Evolutionary conservation across 2,797 vertebrate species (phyloP).

Genomic region (Xenentodon cancila): DNA sequence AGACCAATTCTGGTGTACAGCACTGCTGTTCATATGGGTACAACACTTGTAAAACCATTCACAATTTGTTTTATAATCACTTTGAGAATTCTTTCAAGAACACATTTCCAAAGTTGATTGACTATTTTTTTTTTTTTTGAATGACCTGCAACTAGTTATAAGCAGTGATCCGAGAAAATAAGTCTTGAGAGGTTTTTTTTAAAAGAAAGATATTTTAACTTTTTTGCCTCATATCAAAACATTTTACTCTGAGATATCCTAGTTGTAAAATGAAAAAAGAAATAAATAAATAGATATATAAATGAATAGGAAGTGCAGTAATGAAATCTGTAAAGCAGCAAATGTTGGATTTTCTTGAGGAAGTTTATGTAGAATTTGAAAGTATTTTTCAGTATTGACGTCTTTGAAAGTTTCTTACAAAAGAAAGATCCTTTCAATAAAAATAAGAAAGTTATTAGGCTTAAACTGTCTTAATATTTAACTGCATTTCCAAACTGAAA

Average conservation of each 20-base stretch:
- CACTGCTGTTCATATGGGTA: constrained; percentile 20
- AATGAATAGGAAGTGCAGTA: too few relatives aligned
- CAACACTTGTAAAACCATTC: constrained; percentile 27
- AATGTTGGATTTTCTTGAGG: too few relatives aligned
- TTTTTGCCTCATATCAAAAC: not conserved
- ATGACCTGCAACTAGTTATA: constrained; percentile 34
- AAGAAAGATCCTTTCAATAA: too few relatives aligned
- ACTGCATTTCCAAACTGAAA: too few relatives aligned
- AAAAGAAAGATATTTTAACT: constrained; percentile 4
- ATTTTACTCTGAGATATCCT: not conserved
- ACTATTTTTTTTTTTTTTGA: constrained; percentile 10
- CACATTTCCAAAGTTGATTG: constrained; percentile 20
- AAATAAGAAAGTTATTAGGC: too few relatives aligned
- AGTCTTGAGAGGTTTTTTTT: constrained; percentile 10
- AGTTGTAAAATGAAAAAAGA: too few relatives aligned
- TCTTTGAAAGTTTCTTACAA: too few relatives aligned
- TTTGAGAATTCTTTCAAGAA: constrained; percentile 22
- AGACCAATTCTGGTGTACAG: constrained; percentile 56
- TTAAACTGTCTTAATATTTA: too few relatives aligned
- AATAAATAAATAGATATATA: too few relatives aligned
- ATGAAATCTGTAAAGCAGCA: too few relatives aligned
- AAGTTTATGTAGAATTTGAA: too few relatives aligned
- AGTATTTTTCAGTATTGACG: too few relatives aligned
- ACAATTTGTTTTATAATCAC: constrained; percentile 43
- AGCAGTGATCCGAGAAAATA: constrained; percentile 12